Conservation (phyloP, 2,797 vertebrate genomes). For the Hirundo rustica region DNA sequence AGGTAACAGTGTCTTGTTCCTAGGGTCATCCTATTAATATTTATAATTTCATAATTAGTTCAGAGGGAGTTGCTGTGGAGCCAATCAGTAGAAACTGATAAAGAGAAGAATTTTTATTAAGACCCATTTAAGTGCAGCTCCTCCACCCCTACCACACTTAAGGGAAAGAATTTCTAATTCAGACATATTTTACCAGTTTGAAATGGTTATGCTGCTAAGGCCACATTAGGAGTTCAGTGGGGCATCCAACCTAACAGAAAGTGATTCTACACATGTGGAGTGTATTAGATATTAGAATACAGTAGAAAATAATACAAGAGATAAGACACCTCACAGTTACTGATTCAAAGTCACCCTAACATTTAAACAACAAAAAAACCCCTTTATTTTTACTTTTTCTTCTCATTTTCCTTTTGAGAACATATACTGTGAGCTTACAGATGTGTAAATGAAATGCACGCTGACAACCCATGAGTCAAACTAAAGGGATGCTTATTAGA, state of each 20-base stretch:
- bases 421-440: neutral
- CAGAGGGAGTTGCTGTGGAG: neutral
- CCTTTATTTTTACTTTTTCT: constrained; percentile 13
- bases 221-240: neutral
- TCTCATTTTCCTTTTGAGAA: neutral
- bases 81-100: neutral
- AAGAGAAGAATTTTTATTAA: neutral
- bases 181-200: neutral
- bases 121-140: neutral
- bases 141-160: neutral
- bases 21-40: neutral
- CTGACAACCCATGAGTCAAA: neutral
- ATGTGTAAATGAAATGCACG: neutral
- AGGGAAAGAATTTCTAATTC: neutral
- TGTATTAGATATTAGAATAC: neutral
- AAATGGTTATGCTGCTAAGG: neutral
- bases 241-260: neutral
- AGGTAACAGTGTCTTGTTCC: neutral
- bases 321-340: neutral
- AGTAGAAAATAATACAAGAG: neutral
- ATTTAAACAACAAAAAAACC: neutral
- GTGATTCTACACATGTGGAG: neutral
- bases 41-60: neutral
- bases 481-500: neutral
- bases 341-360: neutral